Evolutionary conservation across 2,888 invertebrate species (phyloP), one percentile per base, ranked within the genome.

Genomic region (Sceliomorpha sp.): DNA sequence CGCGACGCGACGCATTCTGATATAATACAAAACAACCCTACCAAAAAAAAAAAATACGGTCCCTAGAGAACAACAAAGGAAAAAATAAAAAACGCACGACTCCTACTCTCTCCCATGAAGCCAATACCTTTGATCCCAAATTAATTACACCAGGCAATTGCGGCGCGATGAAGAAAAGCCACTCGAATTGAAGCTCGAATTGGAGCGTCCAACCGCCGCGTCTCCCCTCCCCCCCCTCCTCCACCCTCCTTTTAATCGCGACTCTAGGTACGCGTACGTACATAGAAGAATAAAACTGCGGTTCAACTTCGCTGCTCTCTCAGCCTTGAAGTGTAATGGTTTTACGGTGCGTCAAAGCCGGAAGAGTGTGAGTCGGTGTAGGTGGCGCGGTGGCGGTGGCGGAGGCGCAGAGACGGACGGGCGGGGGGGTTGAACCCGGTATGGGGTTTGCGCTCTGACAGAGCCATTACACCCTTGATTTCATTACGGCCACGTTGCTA

Each of bases 381-480:
- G 48, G 58, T 47, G 58, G 51, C 44, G 48, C 27, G 14, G 34
- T 3, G 9, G 26, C 5, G 55, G 24, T n/a, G 24, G 44, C n/a
- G 48, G 58, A 40, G 58, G 51, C 44, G 48, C 27, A 13, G 34
- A 2, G 9, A 15, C 5, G 55, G 24, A n/a, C 6, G 24, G 44
- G 48, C 27, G 14, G 34, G 4, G 9, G 26, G 8, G 55, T 13
- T n/a, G 24, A 36, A 44, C 24, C 27, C 50, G 56, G 39, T 62
- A 34, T 15, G 68, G 77, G 78, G 77, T 75, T 76, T 73, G 79
- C 79, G 81, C 83, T 83, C 84, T 80, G 83, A 77, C 80, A 84
- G 80, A 82, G 77, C 84, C 83, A 85, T 85, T 85, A 85, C 85
- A 84, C 81, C 83, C 81, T 81, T 85, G 85, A 85, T 85, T 85